Base-by-base conservation (phyloP, 1,140 invertebrate genomes). In the Melanaphis sacchari region DNA sequence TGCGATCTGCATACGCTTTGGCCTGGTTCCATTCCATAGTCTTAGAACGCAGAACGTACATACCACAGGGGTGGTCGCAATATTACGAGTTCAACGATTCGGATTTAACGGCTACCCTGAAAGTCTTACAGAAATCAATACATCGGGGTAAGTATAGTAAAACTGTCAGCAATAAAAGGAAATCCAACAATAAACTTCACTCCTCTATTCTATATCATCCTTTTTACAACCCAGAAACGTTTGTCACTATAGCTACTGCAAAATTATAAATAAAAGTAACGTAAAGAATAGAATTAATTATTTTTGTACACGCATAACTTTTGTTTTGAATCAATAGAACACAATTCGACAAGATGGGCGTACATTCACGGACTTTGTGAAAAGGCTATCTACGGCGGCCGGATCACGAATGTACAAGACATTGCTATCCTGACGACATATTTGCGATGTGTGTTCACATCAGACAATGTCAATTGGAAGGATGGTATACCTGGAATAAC, bases 21-120 rank as follows among this genome's bases (percentile, higher is more conserved):
- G 96, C 97, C 21, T 98, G 97, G 97, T 96, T 98, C 93, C 98
- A 99, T 95, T 98, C 98, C 0, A 96, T 99, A 15, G 95, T 99
- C 38, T 98, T 99, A 95, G 98, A 99, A 95, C 96, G 98, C 90
- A 95, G 98, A 94, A 97, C 96, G 94, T 99, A 97, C 95, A 98
- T 98, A 94, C 98, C 97, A 18, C 97, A 97, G 95, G 98, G 97
- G 5, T 98, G 98, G 98, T 97, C 97, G 0, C 98, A 97, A 95
- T 97, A 97, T 95, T 99, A 99, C 95, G 98, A 99, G 94, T 99
- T 99, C 95, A 98, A 97, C 66, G 97, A 97, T 94, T 96, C 97
- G 2, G 98, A 99, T 95, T 95, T 99, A 0, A 96, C 97, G 93
- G 97, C 98, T 9, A 98, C 97, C 2, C 95, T 97, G 84, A 96